phyloP scores from a whole-genome alignment of 2,888 invertebrate genomes.

The Troglohyphantes excavatus region DNA sequence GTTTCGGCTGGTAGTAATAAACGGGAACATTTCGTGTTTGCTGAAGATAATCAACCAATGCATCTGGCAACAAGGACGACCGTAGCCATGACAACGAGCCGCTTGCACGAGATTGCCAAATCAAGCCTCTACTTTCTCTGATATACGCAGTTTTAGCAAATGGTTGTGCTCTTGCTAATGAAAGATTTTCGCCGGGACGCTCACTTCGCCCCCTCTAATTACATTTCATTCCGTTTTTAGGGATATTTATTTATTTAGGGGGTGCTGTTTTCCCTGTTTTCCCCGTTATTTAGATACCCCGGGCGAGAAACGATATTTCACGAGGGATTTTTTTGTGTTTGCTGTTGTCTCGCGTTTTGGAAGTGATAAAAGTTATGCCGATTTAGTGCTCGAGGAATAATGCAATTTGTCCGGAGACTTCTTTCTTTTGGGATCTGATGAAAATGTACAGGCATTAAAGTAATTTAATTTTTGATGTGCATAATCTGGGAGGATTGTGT shows the following conservation, averaged over 20 bases:
- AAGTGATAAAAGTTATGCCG: slow-evolving; percentile 45
- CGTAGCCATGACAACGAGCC: slow-evolving; percentile 74
- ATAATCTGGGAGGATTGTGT: too few species aligned
- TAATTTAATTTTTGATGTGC: neutral
- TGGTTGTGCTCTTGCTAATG: slow-evolving; percentile 73
- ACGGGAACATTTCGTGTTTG: slow-evolving; percentile 79
- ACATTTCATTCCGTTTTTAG: slow-evolving; percentile 71
- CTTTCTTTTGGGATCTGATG: neutral
- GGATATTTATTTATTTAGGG: slow-evolving; percentile 70
- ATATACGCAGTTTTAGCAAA: slow-evolving; percentile 78
- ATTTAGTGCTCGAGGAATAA: slow-evolving; percentile 30
- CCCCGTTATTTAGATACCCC: slow-evolving; percentile 66
- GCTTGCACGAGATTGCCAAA: slow-evolving; percentile 79
- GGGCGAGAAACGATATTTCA: neutral
- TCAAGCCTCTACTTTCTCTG: slow-evolving; percentile 75
- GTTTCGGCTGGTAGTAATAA: slow-evolving; percentile 78
- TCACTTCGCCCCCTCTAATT: slow-evolving; percentile 72
- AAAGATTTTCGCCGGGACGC: slow-evolving; percentile 73
- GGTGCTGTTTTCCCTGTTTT: neutral
- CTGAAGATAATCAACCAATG: slow-evolving; percentile 78
- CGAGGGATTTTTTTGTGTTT: slow-evolving; percentile 4
- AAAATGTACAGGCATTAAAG: neutral
- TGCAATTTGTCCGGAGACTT: neutral
- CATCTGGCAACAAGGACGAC: slow-evolving; percentile 79
- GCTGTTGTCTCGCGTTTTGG: slow-evolving; percentile 25